Conservation (phyloP, 2,113 vertebrate genomes). For the Mobula birostris region DNA sequence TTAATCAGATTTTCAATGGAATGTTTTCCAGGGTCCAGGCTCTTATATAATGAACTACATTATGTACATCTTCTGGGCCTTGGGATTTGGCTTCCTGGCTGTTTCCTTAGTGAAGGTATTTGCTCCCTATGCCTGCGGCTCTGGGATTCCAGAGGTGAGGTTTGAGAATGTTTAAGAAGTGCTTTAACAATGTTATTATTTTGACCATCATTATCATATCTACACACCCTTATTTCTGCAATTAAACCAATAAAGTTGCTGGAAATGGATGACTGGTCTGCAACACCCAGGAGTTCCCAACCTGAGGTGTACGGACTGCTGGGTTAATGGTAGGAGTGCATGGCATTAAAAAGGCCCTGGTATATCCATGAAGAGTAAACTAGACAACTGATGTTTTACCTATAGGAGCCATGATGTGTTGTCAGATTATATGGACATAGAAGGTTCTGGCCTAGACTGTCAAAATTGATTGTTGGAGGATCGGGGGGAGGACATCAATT, state of each 20-base stretch:
- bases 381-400: background rate
- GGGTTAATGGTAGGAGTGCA: too few species aligned
- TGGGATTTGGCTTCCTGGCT: constrained; percentile 91
- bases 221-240: background rate
- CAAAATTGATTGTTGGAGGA: background rate
- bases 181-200: background rate
- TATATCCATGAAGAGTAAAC: background rate
- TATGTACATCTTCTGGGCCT: constrained; percentile 97
- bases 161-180: background rate
- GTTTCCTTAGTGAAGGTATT: constrained; percentile 94
- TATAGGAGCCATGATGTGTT: background rate
- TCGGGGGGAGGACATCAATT: too few species aligned
- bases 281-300: too few species aligned
- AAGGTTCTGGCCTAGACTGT: background rate
- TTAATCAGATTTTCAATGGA: background rate
- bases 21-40: constrained; percentile 75
- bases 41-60: constrained; percentile 99
- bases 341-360: too few species aligned
- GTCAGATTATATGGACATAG: background rate
- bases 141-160: constrained; percentile 93
- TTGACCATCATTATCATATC: background rate
- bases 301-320: too few species aligned
- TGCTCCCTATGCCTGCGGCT: constrained; percentile 93
- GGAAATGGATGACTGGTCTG: background rate
- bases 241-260: background rate